These are phyloP conservation scores for Conus canariensis DNA, from an alignment of 2,888 invertebrate species.

Conservation along the genomic window DNA sequence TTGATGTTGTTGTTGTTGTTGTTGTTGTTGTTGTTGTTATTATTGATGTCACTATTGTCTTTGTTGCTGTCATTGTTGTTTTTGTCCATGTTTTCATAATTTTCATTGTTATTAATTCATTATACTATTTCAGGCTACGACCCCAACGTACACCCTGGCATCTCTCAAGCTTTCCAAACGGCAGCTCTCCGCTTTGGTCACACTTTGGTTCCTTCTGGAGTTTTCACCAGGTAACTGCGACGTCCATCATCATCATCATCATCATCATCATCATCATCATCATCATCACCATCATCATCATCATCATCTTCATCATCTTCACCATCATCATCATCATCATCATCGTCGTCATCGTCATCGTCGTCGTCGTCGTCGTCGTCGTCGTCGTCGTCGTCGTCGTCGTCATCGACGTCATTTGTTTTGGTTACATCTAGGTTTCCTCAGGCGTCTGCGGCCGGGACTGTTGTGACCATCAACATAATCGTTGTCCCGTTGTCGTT, in stretches of 20 bases:
- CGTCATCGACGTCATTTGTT: slow-evolving; percentile 14
- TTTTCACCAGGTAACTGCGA: slow-evolving; percentile 80
- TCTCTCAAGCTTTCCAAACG: slow-evolving; percentile 80
- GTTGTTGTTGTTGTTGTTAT: no score
- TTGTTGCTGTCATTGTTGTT: no score
- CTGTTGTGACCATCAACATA: no score
- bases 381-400: slow-evolving; percentile 17
- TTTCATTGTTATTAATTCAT: no score
- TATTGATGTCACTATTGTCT: no score
- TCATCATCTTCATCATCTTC: slow-evolving; percentile 32
- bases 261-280: neutral
- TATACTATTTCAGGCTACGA: slow-evolving; percentile 56
- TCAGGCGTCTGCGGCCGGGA: no score
- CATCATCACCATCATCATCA: neutral
- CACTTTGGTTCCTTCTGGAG: slow-evolving; percentile 95
- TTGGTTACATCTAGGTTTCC: no score
- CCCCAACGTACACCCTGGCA: slow-evolving; percentile 67
- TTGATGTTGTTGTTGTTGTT: no score
- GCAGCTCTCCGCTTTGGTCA: slow-evolving; percentile 98
- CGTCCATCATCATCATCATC: slow-evolving; percentile 20
- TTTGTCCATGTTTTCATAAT: no score
- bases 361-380: slow-evolving; percentile 24
- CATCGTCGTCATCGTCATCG: slow-evolving; percentile 7
- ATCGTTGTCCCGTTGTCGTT: no score
- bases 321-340: slow-evolving; percentile 33